Evolutionary conservation across 2,797 vertebrate genomes (phyloP).

Genomic region (Intellagama lesueurii): DNA sequence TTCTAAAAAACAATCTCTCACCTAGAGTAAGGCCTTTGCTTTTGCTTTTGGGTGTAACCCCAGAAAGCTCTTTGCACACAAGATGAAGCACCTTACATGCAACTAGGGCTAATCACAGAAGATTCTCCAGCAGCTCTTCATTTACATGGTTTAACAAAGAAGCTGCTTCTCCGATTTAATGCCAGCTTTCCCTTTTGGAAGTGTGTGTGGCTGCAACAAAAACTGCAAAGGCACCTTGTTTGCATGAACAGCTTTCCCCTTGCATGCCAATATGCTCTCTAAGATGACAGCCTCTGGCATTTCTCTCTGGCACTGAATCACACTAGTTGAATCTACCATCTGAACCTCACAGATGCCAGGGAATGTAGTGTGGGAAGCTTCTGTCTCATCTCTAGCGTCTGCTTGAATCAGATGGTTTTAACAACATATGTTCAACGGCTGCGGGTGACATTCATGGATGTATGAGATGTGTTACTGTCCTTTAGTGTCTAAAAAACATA

Average conservation of each 20-base stretch:
- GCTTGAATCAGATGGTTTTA: not conserved
- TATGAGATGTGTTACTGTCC: not conserved
- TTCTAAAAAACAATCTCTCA: conserved; percentile 1
- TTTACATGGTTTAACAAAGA: not conserved
- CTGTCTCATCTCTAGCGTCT: fast-evolving
- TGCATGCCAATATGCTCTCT: not conserved
- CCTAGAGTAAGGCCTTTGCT: not conserved
- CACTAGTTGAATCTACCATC: not conserved
- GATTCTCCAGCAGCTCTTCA: not conserved
- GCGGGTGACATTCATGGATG: fast-evolving
- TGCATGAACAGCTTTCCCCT: not conserved
- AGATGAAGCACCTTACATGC: not conserved
- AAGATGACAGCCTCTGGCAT: conserved; percentile 9
- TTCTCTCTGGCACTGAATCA: not conserved
- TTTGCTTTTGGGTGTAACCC: not conserved
- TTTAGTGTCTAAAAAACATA: not conserved
- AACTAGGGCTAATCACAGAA: not conserved
- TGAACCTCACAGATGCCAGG: not conserved
- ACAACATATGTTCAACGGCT: fast-evolving
- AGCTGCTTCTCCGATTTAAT: not conserved
- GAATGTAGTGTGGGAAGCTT: not conserved
- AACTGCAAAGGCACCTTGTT: not conserved
- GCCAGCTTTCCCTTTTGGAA: not conserved
- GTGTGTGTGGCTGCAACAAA: not conserved
- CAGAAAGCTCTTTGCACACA: not conserved